Evolutionary conservation across 2,797 vertebrate species (phyloP).

Genomic region (Champsocephalus esox): DNA sequence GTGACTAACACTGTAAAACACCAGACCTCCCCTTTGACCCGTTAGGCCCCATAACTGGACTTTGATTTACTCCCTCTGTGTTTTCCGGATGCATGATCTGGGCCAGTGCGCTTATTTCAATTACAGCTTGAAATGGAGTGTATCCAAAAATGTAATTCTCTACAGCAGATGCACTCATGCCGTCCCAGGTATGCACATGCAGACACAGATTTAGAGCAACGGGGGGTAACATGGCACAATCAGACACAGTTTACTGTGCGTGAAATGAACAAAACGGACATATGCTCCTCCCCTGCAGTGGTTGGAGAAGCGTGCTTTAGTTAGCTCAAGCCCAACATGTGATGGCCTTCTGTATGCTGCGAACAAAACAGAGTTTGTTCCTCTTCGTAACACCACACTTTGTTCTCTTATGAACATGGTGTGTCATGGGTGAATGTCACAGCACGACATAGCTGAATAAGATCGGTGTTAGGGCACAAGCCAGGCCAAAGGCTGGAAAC

Average conservation of each 20-base stretch:
- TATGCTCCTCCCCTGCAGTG: conserved; percentile 40
- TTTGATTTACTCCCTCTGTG: conserved; percentile 62
- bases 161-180: conserved; percentile 31
- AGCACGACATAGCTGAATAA: not conserved
- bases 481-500: not conserved
- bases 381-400: not conserved
- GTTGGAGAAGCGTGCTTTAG: conserved; percentile 3
- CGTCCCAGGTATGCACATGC: conserved; percentile 27
- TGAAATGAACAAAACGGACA: conserved; percentile 64
- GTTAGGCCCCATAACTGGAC: conserved; percentile 48
- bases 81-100: conserved; percentile 59
- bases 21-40: conserved; percentile 50
- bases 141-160: conserved; percentile 56
- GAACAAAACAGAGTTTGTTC: conserved; percentile 12
- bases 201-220: conserved; percentile 51
- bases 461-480: not conserved
- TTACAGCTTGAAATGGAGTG: conserved; percentile 72
- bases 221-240: conserved; percentile 47
- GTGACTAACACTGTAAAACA: conserved; percentile 11
- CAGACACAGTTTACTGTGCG: conserved; percentile 60
- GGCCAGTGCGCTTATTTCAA: conserved; percentile 64
- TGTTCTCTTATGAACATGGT: not conserved
- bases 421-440: not conserved
- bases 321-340: conserved; percentile 42
- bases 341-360: conserved; percentile 15